A percentile compares a stretch with the other conserved stretches of the same genome.
Conservation (phyloP, 2,113 vertebrate genomes). For the Nothoprocta perdicaria region DNA sequence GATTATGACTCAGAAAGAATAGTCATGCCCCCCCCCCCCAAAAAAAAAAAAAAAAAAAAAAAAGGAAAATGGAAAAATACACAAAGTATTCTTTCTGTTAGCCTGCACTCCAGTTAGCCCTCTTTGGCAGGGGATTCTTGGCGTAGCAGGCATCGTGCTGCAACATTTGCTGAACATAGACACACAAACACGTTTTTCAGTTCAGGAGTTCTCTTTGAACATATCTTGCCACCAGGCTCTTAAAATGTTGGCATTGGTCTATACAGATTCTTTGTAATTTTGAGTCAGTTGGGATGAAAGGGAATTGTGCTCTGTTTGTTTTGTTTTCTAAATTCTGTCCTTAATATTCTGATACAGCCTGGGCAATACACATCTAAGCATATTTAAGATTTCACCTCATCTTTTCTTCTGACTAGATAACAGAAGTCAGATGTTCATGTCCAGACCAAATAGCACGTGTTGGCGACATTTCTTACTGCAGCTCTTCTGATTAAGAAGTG, state of each 20-base stretch:
- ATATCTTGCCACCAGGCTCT: neutral
- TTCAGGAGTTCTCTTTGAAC: neutral
- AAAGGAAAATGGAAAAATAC: too few species aligned
- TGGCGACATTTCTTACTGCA: neutral
- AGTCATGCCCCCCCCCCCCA: neutral
- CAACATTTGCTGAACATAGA: neutral
- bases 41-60: neutral
- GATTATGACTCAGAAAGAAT: accelerated
- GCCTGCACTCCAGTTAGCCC: neutral
- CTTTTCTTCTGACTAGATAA: neutral
- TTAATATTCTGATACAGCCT: neutral
- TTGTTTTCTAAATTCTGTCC: neutral
- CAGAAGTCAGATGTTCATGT: neutral
- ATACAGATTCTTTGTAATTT: neutral
- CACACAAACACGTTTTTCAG: neutral
- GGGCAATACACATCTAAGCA: neutral
- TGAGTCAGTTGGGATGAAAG: neutral
- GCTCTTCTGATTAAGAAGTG: neutral
- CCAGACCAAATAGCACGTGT: neutral
- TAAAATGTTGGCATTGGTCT: neutral
- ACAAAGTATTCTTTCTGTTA: neutral
- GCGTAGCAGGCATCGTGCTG: neutral
- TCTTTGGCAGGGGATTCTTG: neutral
- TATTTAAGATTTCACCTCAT: neutral
- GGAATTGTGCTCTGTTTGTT: neutral